A percentile compares a stretch with the other conserved stretches of the same genome.
phyloP scores from a whole-genome alignment of 1,140 invertebrate species.

The Calephelis nemesis region DNA sequence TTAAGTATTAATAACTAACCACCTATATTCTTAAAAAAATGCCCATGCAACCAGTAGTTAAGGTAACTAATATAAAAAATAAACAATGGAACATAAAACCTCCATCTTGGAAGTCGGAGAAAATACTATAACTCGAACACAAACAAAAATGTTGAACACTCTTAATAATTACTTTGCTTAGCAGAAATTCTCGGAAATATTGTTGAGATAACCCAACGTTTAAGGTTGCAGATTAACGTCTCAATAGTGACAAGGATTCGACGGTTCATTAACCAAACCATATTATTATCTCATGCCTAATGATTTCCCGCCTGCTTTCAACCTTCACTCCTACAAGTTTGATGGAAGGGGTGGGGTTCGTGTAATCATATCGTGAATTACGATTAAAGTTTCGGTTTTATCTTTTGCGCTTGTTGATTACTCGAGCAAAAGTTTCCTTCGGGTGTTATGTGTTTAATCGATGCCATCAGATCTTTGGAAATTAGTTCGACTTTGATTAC shows the following conservation, averaged over 20 bases:
- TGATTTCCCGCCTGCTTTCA: slow-evolving; percentile 65
- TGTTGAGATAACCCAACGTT: slow-evolving; percentile 8
- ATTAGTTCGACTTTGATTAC: slow-evolving; percentile 61
- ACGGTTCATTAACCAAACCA: slow-evolving; percentile 58
- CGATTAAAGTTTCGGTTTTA: slow-evolving; percentile 66
- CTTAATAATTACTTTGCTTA: neutral
- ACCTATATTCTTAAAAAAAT: too few relatives aligned
- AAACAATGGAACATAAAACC: too few relatives aligned
- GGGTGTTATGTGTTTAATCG: slow-evolving; percentile 60
- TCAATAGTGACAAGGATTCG: slow-evolving; percentile 38
- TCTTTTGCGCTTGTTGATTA: slow-evolving; percentile 60
- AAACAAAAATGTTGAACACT: too few relatives aligned
- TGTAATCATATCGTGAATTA: slow-evolving; percentile 66
- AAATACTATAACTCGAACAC: too few relatives aligned
- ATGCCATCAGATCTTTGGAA: slow-evolving; percentile 60
- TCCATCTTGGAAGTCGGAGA: too few relatives aligned
- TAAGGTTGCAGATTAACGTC: slow-evolving; percentile 22
- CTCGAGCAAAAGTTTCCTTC: slow-evolving; percentile 54
- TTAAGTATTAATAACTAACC: too few relatives aligned
- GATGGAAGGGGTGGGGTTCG: slow-evolving; percentile 41
- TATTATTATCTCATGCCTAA: slow-evolving; percentile 67
- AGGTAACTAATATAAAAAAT: too few relatives aligned
- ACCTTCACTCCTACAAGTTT: slow-evolving; percentile 58
- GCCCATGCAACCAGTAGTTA: too few relatives aligned
- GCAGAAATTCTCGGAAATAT: neutral